Evolutionary conservation across 2,888 invertebrate species (phyloP), one percentile per base, ranked within the genome.

Genomic region (Netelia melanura): DNA sequence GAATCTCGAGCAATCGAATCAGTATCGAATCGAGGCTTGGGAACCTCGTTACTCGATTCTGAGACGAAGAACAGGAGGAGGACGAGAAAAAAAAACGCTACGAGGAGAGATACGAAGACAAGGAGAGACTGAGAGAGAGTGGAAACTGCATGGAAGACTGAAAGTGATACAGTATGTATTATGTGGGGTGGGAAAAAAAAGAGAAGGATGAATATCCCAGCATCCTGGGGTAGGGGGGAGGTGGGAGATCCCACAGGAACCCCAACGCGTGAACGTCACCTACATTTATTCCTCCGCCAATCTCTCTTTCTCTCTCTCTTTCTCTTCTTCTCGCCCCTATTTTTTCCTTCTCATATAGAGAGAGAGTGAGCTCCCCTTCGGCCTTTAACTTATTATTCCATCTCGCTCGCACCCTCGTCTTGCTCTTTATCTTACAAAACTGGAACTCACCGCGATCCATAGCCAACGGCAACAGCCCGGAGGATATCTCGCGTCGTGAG

Each of bases 1-100:
- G 85, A 85, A 85, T 85, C 82, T 78, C 79, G 79, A 82, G 82
- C 82, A 85, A 85, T 85, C 82, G 85, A 85, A 85, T 85, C 85
- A 85, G 85, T 85, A 82, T 85, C 82, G 85, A 85, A 82, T 85
- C 85, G 85, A 85, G 85, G 79, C 85, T 80, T 79, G 85, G 71
- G 71, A 85, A 85, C 79, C 85, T 85, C 85, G 79, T 85, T 85
- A 85, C 79, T 75, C 71, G 85, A 80, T 82, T 82, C 79, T 82
- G 65, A 54, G 71, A 80, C 70, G 64, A 79, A 81, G 71, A 72
- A 38, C 38, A 38, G 8, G 38, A 38, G 38, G 38, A 38, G 38
- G 38, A 38, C 38, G 38, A 38, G 38, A 38, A 38, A 38, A 30
- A 38, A 38, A 38, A 3, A 6, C 38, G 5, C 38, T 38, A 38